These are phyloP conservation scores for Dusona sp. DNA, from an alignment of 2,888 invertebrate species.

Conservation along the genomic window DNA sequence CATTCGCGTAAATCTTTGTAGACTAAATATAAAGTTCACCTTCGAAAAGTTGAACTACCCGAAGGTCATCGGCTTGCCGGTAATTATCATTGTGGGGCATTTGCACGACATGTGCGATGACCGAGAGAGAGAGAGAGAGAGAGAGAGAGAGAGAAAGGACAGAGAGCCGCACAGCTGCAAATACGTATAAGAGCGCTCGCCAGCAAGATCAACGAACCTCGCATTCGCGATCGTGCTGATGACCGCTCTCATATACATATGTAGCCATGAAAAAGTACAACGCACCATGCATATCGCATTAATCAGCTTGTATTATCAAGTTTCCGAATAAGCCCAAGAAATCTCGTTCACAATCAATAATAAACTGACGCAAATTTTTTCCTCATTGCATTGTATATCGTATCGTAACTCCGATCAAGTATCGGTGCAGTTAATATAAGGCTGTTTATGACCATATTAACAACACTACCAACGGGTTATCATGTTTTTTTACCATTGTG, in stretches of 20 bases:
- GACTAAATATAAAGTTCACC: constrained; percentile 47
- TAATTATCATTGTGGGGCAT: constrained; percentile 40
- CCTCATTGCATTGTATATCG: constrained; percentile 17
- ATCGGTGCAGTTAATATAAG: background rate
- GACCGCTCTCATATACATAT: constrained; percentile 7
- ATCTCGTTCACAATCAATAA: constrained; percentile 32
- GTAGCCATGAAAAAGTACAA: constrained; percentile 39
- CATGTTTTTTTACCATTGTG: background rate
- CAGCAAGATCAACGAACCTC: constrained; percentile 56
- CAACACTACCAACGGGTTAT: background rate
- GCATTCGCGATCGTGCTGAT: constrained; percentile 1
- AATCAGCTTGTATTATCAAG: constrained; percentile 1
- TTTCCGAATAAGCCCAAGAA: constrained; percentile 13
- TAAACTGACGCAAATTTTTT: constrained; percentile 41
- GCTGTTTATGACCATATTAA: background rate
- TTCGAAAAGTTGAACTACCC: constrained; percentile 38
- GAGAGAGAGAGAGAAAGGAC: constrained; percentile 8
- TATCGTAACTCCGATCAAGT: constrained; percentile 4
- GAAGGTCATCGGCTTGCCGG: constrained; percentile 48
- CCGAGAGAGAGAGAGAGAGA: background rate
- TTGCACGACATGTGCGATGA: constrained; percentile 14
- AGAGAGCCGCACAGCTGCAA: constrained; percentile 17
- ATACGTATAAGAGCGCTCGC: background rate
- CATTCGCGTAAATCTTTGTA: constrained; percentile 3
- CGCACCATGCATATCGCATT: constrained; percentile 15